phyloP scores from a whole-genome alignment of 2,113 vertebrate species.

The Azemiops feae region DNA sequence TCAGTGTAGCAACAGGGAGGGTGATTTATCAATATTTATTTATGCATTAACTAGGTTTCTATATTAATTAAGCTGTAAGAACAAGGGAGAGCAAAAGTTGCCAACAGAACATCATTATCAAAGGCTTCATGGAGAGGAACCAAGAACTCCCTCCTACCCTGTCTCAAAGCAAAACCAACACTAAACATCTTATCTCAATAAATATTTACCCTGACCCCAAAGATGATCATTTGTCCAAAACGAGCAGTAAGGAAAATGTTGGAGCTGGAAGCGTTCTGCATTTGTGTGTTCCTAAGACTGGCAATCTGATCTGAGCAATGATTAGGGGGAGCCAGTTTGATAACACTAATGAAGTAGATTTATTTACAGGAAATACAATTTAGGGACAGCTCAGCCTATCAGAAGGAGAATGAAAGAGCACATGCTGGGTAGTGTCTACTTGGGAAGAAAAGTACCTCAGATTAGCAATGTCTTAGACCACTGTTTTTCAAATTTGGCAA shows the following conservation, averaged over 20 bases:
- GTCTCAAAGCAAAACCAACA: not conserved
- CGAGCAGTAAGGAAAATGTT: not conserved
- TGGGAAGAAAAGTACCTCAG: not conserved
- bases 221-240: not conserved
- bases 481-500: not conserved
- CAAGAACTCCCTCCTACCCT: not conserved
- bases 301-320: not conserved
- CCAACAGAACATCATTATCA: not conserved
- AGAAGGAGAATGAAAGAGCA: not conserved
- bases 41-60: no score
- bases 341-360: not conserved
- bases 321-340: not conserved
- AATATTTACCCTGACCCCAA: not conserved
- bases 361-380: not conserved
- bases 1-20: not conserved
- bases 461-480: not conserved
- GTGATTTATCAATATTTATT: not conserved
- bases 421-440: not conserved
- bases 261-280: not conserved
- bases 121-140: not conserved
- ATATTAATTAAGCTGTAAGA: not conserved
- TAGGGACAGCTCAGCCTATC: not conserved
- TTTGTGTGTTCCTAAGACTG: not conserved
- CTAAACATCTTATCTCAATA: not conserved
- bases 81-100: not conserved